A percentile compares a stretch with the other conserved stretches of the same genome.
Conservation (phyloP, 2,113 vertebrate species). For the Proterorhinus semilunaris region DNA sequence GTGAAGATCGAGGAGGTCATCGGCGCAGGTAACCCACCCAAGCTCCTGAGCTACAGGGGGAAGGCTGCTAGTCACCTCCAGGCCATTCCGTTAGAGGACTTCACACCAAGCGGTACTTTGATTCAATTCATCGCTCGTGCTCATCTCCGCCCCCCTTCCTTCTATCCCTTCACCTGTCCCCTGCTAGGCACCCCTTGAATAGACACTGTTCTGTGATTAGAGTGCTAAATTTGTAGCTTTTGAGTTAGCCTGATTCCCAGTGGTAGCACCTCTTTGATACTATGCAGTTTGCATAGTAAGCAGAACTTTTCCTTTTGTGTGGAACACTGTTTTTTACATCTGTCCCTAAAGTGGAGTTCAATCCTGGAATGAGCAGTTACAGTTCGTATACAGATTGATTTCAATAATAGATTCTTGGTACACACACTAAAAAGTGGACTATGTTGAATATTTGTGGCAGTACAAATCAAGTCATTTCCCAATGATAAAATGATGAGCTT, state of each 20-base stretch:
- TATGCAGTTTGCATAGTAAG: constrained; percentile 28
- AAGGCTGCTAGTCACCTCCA: constrained; percentile 80
- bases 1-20: constrained; percentile 99
- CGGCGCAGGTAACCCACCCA: constrained; percentile 90
- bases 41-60: constrained; percentile 81
- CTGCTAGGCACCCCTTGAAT: constrained; percentile 46
- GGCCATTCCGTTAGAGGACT: constrained; percentile 83
- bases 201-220: constrained; percentile 42
- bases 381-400: neutral
- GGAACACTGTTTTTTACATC: constrained; percentile 33
- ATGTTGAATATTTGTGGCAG: no score
- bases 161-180: constrained; percentile 45
- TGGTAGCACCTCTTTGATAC: constrained; percentile 31
- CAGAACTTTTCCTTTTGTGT: constrained; percentile 31
- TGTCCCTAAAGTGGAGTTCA: constrained; percentile 34
- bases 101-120: constrained; percentile 82
- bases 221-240: constrained; percentile 24
- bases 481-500: no score
- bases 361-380: constrained; percentile 49
- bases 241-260: constrained; percentile 36
- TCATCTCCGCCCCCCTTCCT: constrained; percentile 52
- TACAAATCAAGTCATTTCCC: no score
- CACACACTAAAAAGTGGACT: no score
- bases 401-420: no score
- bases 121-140: constrained; percentile 75